Base-by-base conservation (phyloP, 2,113 vertebrate species). In the Nesogale talazaci region DNA sequence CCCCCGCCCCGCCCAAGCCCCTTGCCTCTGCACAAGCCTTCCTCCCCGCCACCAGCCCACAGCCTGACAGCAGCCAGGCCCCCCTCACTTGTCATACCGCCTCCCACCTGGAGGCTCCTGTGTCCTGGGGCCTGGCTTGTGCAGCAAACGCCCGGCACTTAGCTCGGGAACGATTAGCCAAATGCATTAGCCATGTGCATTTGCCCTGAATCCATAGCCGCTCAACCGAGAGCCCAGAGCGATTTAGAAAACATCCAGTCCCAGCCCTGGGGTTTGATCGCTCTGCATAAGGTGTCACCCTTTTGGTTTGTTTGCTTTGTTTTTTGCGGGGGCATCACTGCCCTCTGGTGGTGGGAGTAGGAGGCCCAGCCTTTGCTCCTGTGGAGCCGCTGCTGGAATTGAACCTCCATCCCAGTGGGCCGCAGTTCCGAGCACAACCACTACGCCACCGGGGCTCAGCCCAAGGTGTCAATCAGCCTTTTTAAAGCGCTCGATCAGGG, bases 141-240 rank as follows among this genome's bases (percentile, higher is more conserved):
- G 70, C 72, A 59, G 31, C 31, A 36, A 61, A 36, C 57, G 25
- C 72, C 78, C 61, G 67, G 52, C 57, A 59, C 31, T 29, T 38
- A 92, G 38, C 19, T 59, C 75, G 70, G n/a, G 42, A 52, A 93
- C 42, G 78, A 65, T 56, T 70, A 63, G 59, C 61, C 90, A 90
- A 65, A 59, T 57, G 25, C 87, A 61, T n/a, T n/a, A n/a, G n/a
- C n/a, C n/a, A n/a, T 76, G 31, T 77, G 31, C 34, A 82, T 3
- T 92, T 82, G 34, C 40, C 61, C 69, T 59, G 59, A 84, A 82
- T 22, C 92, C 92, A 88, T 12, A 81, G 80, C 34, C 82, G 89
- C 31, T 34, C 61, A 76, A 38, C 61, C 34, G 42, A 78, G 61
- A n/a, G 70, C 57, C 88, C 34, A 67, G 65, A 72, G 74, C 27